phyloP scores from a whole-genome alignment of 2,113 vertebrate species.

The Nicator chloris region DNA sequence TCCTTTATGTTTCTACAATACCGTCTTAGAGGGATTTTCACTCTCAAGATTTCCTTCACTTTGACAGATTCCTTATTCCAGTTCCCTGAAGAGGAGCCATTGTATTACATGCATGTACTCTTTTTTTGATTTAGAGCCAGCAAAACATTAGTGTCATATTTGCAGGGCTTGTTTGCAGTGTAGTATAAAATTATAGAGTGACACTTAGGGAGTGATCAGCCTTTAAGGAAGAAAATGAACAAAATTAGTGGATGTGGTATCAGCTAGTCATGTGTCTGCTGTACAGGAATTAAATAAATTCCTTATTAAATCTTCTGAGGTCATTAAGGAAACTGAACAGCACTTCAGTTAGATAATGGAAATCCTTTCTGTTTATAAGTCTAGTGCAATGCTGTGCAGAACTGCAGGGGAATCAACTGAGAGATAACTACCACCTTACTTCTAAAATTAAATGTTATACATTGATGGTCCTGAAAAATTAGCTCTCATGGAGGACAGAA shows the following conservation, averaged over 20 bases:
- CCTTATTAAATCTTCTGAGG: not conserved
- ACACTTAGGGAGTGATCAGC: not conserved
- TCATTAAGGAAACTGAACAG: not conserved
- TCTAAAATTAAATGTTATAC: not conserved
- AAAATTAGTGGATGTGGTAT: not conserved
- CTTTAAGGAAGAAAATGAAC: not conserved
- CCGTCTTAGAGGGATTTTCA: not conserved
- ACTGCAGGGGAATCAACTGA: not conserved
- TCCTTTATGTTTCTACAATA: not conserved
- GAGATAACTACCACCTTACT: not conserved
- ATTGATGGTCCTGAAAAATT: not conserved
- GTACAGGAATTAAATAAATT: not conserved
- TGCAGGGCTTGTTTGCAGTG: not conserved
- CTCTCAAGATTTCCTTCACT: not conserved
- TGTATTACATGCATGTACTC: accelerated
- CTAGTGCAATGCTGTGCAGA: not conserved
- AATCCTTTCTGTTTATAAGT: not conserved
- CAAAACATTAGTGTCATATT: not conserved
- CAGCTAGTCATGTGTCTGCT: not conserved
- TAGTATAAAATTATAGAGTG: not conserved
- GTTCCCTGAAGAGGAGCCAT: not conserved
- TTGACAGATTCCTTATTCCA: not conserved
- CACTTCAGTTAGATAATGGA: not conserved
- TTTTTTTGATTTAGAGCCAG: not conserved
- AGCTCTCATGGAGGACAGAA: not conserved